Base-by-base conservation (phyloP, 2,888 invertebrate species). In the Troides helena region DNA sequence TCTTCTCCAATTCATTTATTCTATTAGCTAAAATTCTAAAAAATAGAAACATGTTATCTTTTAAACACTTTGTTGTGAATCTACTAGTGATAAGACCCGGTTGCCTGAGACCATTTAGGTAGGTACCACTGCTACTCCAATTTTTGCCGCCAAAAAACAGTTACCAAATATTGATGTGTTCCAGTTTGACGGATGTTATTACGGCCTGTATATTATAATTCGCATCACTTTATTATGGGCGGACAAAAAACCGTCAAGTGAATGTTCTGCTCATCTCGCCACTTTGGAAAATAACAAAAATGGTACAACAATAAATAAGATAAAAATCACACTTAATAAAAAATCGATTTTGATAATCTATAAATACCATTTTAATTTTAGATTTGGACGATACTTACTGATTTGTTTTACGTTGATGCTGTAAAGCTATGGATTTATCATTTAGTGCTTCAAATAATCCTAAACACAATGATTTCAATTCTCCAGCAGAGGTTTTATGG, bases 371-470 rank as follows among this genome's bases (percentile, higher is more conserved):
- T 50, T 17, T 18, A 17, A 50, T 3, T 17, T 14, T 14, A 17
- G 50, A 39, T 50, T 50, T 46, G 14, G 5, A 62, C 50, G 43
- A 69, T 72, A 81, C 88, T 81, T 92, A 96, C 96, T 95, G 96
- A 85, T 98, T 98, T 7, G 97, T 96, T 88, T 97, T 96, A 79
- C 96, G 95, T 79, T 97, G 97, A 88, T 98, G 98, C 73, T 95
- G 95, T 43, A 98, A 86, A 1, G 97, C 97, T 71, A 97, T 92
- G 64, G 96, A 96, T 88, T 98, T 98, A 82, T 98, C 98, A 85
- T 96, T 97, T 56, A 98, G 90, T 62, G 97, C 95, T 83, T 98
- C 98, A 77, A 98, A 92, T 57, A 98, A 88, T 8, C 97, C 97
- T 66, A 95, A 90, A 75, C 97, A 96, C 23, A 98, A 87, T 1